Percentiles rank a stretch among this genome's conserved stretches.
Conservation (phyloP, 1,140 invertebrate species). For the Rhyacophila brunnea region DNA sequence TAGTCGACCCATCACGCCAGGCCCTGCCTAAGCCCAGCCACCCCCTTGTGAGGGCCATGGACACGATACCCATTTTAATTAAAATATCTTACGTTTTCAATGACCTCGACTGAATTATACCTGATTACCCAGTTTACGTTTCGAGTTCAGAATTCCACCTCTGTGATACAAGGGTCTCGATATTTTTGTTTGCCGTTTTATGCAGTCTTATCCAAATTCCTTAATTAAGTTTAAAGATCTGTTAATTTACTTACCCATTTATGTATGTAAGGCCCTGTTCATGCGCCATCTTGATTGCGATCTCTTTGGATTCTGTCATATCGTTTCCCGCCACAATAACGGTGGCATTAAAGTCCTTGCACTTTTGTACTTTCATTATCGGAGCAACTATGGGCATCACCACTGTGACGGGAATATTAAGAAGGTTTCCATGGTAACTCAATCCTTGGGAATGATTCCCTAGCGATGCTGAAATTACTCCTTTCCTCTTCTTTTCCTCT, state of each 20-base stretch:
- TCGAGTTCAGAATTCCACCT: too few species aligned
- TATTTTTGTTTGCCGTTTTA: too few species aligned
- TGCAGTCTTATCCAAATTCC: too few species aligned
- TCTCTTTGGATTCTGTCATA: conserved; percentile 81
- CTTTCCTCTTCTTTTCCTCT: conserved; percentile 67
- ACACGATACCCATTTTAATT: too few species aligned
- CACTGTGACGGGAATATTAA: conserved; percentile 84
- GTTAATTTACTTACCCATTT: conserved; percentile 66
- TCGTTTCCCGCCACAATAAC: conserved; percentile 82
- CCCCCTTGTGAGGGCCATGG: too few species aligned
- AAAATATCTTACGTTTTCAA: too few species aligned
- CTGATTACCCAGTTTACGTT: too few species aligned
- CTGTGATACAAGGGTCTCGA: too few species aligned
- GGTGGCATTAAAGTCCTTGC: conserved; percentile 77
- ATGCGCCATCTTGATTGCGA: conserved; percentile 73
- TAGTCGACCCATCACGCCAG: too few species aligned
- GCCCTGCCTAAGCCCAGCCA: too few species aligned
- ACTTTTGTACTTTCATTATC: conserved; percentile 92
- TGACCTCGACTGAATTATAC: too few species aligned
- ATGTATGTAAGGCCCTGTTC: conserved; percentile 76
- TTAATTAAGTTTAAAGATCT: background rate
- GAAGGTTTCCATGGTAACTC: conserved; percentile 79
- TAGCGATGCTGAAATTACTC: conserved; percentile 89
- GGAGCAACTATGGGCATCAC: conserved; percentile 91
- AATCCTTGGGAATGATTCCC: conserved; percentile 89